A percentile compares a stretch with the other conserved stretches of the same genome.
These are phyloP conservation scores for Vollenhovia emeryi DNA, from an alignment of 1,140 invertebrate species.

Conservation along the genomic window DNA sequence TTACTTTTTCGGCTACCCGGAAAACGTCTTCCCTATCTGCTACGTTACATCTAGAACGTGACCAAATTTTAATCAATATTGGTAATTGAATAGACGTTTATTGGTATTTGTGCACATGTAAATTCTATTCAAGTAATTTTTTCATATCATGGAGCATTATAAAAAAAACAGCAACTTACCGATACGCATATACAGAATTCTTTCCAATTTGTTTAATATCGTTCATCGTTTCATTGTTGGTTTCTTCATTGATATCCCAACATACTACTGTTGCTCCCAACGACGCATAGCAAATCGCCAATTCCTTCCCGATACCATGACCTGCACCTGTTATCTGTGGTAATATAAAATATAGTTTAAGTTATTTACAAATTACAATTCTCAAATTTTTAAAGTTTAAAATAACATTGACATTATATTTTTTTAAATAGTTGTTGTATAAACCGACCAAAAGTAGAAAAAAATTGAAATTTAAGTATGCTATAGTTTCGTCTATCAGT, in stretches of 20 bases:
- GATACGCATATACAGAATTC: constrained; percentile 84
- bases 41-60: constrained; percentile 88
- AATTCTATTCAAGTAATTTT: not conserved
- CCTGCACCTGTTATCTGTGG: constrained; percentile 94
- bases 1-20: constrained; percentile 86
- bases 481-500: too few relatives aligned
- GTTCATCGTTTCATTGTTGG: constrained; percentile 88
- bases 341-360: not conserved
- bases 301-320: constrained; percentile 95
- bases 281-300: constrained; percentile 92
- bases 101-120: not conserved
- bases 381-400: not conserved
- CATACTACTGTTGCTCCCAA: constrained; percentile 93
- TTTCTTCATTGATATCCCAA: constrained; percentile 94
- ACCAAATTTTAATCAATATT: constrained; percentile 41
- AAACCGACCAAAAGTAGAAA: too few relatives aligned
- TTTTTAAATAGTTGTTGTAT: too few relatives aligned
- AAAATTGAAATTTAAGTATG: too few relatives aligned
- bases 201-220: constrained; percentile 85
- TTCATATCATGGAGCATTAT: not conserved
- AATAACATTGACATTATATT: too few relatives aligned
- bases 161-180: constrained; percentile 77
- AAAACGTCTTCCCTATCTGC: constrained; percentile 87
- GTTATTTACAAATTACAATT: too few relatives aligned
- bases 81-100: too few relatives aligned